Conservation (phyloP, 2,888 invertebrate genomes). For the Ochropacha duplaris region DNA sequence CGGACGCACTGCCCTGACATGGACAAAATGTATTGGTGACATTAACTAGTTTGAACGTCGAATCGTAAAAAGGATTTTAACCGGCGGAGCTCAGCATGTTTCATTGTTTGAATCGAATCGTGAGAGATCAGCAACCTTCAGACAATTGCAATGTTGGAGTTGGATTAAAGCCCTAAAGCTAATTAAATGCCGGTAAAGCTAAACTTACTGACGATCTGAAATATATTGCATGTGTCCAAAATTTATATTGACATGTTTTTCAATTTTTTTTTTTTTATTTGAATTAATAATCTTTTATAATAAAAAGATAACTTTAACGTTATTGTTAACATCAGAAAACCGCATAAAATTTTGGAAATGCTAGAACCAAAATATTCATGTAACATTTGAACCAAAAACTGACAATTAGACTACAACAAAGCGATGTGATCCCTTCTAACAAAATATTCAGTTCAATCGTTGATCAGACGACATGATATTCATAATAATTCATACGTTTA, state of each 20-base stretch:
- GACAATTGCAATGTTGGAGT: background rate
- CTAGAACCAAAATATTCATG: no score
- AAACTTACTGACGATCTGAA: no score
- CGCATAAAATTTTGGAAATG: no score
- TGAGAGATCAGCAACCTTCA: slow-evolving; percentile 15
- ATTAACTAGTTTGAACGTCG: slow-evolving; percentile 37
- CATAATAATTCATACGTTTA: slow-evolving; percentile 15
- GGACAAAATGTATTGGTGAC: slow-evolving; percentile 49
- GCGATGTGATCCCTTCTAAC: no score
- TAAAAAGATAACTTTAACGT: no score
- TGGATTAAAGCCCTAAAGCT: no score
- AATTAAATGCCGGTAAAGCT: no score
- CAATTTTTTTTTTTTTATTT: no score
- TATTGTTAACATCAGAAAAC: no score
- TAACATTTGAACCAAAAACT: background rate
- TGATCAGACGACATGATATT: background rate
- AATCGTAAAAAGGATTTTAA: slow-evolving; percentile 42
- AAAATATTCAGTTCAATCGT: background rate
- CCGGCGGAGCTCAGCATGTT: slow-evolving; percentile 36
- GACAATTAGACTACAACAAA: background rate
- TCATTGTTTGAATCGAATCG: slow-evolving; percentile 49
- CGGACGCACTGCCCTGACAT: slow-evolving; percentile 21
- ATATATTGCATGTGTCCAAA: no score
- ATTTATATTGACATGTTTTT: no score
- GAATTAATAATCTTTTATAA: no score